A percentile compares a stretch with the other conserved stretches of the same genome.
Conservation (phyloP, 1,140 invertebrate genomes). For the Calephelis virginiensis region DNA sequence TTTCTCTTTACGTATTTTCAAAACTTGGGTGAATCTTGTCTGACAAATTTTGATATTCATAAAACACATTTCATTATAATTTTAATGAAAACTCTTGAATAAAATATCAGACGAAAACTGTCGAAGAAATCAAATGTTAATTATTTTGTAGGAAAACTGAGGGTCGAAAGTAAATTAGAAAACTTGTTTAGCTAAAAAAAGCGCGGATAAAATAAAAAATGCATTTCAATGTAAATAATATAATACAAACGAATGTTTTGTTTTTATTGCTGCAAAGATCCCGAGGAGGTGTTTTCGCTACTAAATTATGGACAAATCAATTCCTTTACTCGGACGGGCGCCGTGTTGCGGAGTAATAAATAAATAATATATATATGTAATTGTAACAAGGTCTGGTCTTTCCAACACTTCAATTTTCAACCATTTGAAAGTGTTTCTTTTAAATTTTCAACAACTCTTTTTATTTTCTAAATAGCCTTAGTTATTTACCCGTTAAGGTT, state of each 20-base stretch:
- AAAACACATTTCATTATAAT: conserved; percentile 77
- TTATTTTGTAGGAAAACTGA: conserved; percentile 48
- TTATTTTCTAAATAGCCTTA: no score
- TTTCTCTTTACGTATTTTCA: conserved; percentile 67
- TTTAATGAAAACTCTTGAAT: conserved; percentile 76
- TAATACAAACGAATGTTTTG: conserved; percentile 73
- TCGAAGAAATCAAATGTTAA: conserved; percentile 68
- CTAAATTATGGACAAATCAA: conserved; percentile 77
- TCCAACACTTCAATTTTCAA: not conserved
- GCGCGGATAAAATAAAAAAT: conserved; percentile 51
- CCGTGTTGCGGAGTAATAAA: conserved; percentile 59
- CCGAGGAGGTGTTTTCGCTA: conserved; percentile 65
- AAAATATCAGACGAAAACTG: conserved; percentile 68
- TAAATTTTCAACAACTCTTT: not conserved
- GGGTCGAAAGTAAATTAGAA: conserved; percentile 43
- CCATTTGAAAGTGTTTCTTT: conserved; percentile 15
- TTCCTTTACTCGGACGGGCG: conserved; percentile 63
- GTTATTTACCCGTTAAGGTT: no score
- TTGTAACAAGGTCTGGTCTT: conserved; percentile 56
- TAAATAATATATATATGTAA: conserved; percentile 76
- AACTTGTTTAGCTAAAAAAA: conserved; percentile 41
- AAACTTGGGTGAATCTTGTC: conserved; percentile 68
- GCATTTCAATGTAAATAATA: conserved; percentile 67
- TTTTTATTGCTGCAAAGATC: conserved; percentile 67
- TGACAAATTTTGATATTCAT: conserved; percentile 72